These are phyloP conservation scores for Oceanodroma tethys DNA, from an alignment of 2,113 vertebrate genomes.

Conservation along the genomic window DNA sequence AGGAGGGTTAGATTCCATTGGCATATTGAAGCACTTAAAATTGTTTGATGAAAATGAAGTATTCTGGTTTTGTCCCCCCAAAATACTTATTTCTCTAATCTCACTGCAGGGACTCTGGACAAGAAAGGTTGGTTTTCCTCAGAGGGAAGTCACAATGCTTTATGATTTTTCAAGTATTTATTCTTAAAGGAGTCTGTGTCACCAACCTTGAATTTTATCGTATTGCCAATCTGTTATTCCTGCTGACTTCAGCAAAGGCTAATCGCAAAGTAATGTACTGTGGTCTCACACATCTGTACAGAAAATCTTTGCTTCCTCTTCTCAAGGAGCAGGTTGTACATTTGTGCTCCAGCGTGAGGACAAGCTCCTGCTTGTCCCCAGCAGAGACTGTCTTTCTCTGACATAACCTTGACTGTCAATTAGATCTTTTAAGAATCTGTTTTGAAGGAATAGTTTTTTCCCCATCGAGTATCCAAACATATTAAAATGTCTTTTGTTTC, in stretches of 20 bases:
- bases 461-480: neutral
- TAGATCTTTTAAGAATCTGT: neutral
- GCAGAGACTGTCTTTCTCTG: neutral
- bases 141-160: neutral
- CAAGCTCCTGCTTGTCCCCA: neutral
- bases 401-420: neutral
- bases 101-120: neutral
- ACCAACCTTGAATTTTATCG: neutral
- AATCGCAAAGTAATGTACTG: neutral
- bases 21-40: neutral
- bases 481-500: neutral
- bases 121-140: neutral
- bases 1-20: neutral
- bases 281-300: neutral
- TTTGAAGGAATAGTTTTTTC: neutral
- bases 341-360: neutral
- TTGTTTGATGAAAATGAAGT: neutral
- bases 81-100: neutral
- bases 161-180: neutral
- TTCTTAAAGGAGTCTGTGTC: neutral
- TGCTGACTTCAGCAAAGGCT: neutral
- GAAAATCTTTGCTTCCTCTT: neutral
- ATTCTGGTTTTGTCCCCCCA: neutral
- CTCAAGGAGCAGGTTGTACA: neutral
- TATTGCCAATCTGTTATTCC: neutral